Base-by-base conservation (phyloP, 2,113 vertebrate genomes). In the Neopipo cinnamomea region DNA sequence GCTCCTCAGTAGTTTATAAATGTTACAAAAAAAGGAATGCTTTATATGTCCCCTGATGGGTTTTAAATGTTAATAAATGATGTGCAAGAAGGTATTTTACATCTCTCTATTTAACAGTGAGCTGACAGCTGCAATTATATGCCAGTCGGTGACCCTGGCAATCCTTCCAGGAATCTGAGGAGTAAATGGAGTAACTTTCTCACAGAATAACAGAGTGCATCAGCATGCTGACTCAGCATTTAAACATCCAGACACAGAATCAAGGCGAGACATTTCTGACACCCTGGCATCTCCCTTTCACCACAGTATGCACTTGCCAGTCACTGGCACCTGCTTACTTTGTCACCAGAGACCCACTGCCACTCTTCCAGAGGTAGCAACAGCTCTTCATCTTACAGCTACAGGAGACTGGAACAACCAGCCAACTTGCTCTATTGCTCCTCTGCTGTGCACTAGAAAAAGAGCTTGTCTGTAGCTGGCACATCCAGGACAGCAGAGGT, bases 21-120 rank as follows among this genome's bases (percentile, higher is more conserved):
- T 89, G 78, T 92, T 96, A 95, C 88, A 80, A 91, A 95, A 96
- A 96, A 81, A 74, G 46, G 84, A 93, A 92, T 85, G 79, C 73
- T 96, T 97, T 95, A 94, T 96, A 88, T 68, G 83, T 96, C 92
- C 96, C 96, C 77, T 79, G 81, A 62, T 5, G 22, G 75, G 78
- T 89, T 97, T 97, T 86, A 97, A 93, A 97, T 66, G 96, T 93
- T 95, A 97, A 96, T 96, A 97, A 97, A 96, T 86, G 14, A 95
- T 59, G 84, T 90, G 90, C 86, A 76, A 91, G 88, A 77, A 96
- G 82, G 58, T 96, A 93, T 96, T 97, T 95, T 94, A 95, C 92
- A 84, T 83, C 62, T 89, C 83, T 92, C 63, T 81, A 91, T 88
- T 97, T 97, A 97, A 91, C 52, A 86, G 31, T 58, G 72, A 96